A percentile compares a stretch with the other conserved stretches of the same genome.
phyloP scores from a whole-genome alignment of 1,140 invertebrate species.

The Drosophila lacteicornis region DNA sequence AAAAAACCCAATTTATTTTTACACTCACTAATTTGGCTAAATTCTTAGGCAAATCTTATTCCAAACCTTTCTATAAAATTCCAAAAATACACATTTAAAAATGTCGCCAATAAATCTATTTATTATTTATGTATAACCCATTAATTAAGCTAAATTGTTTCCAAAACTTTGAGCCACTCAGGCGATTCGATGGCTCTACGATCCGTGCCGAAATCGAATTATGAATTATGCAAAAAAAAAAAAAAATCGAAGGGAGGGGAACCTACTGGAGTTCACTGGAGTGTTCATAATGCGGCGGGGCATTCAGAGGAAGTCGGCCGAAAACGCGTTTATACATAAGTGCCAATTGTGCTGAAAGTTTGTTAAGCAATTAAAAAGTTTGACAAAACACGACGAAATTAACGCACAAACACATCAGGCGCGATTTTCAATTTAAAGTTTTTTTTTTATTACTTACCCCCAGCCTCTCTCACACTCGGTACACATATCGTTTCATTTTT shows the following conservation, averaged over 20 bases:
- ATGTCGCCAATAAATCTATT: neutral
- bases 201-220: conserved; percentile 5
- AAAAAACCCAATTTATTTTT: too few relatives aligned
- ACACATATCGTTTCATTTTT: conserved; percentile 1
- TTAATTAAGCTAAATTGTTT: conserved; percentile 32
- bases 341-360: conserved; percentile 62
- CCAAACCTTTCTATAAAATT: too few relatives aligned
- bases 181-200: neutral
- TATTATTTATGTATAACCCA: neutral
- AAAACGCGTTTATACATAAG: conserved; percentile 41
- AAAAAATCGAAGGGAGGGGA: neutral
- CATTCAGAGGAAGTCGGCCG: conserved; percentile 38
- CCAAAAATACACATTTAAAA: too few relatives aligned
- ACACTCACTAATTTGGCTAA: too few relatives aligned
- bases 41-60: too few relatives aligned
- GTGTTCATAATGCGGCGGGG: conserved; percentile 36
- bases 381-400: conserved; percentile 68
- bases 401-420: conserved; percentile 81
- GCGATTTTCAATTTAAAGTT: conserved; percentile 78
- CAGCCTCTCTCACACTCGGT: neutral
- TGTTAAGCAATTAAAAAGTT: conserved; percentile 82
- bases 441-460: conserved; percentile 17
- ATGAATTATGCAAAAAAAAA: conserved; percentile 12
- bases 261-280: conserved; percentile 15
- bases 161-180: conserved; percentile 15